These are phyloP conservation scores for Emesis russula DNA, from an alignment of 2,888 invertebrate species.

Conservation along the genomic window DNA sequence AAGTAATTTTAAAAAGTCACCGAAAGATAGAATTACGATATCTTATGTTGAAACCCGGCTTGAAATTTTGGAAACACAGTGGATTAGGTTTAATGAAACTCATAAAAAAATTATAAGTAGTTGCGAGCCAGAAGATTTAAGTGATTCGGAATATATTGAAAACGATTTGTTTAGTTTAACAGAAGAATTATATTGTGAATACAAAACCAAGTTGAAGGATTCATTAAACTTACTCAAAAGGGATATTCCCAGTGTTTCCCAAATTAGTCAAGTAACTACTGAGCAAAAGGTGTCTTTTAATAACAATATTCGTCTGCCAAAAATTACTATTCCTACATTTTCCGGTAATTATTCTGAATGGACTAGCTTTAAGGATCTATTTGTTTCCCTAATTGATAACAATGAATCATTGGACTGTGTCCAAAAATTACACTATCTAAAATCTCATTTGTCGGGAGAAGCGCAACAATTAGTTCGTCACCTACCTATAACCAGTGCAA, in stretches of 20 bases:
- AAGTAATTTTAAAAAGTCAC: constrained; percentile 25
- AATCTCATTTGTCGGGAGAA: constrained; percentile 47
- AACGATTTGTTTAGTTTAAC: constrained; percentile 36
- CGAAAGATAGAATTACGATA: constrained; percentile 49
- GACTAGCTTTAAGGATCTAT: constrained; percentile 64
- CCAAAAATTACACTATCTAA: constrained; percentile 62
- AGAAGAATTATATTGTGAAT: constrained; percentile 45
- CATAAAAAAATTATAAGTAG: constrained; percentile 38
- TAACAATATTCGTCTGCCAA: constrained; percentile 40
- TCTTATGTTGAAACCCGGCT: constrained; percentile 50
- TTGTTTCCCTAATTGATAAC: constrained; percentile 54
- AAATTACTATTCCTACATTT: constrained; percentile 60
- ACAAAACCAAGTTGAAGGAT: constrained; percentile 48
- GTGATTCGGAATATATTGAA: constrained; percentile 34
- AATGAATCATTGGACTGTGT: constrained; percentile 54
- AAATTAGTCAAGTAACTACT: constrained; percentile 13
- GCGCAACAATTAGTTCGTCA: constrained; percentile 52
- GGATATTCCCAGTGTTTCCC: neutral
- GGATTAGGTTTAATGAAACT: constrained; percentile 43
- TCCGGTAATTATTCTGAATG: constrained; percentile 62
- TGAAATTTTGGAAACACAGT: constrained; percentile 49
- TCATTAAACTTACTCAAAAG: constrained; percentile 13
- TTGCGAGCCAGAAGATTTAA: constrained; percentile 5
- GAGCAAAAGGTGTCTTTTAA: neutral
- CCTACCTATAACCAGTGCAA: constrained; percentile 54